Conservation (phyloP, 2,888 invertebrate species). For the Apamea crenata region DNA sequence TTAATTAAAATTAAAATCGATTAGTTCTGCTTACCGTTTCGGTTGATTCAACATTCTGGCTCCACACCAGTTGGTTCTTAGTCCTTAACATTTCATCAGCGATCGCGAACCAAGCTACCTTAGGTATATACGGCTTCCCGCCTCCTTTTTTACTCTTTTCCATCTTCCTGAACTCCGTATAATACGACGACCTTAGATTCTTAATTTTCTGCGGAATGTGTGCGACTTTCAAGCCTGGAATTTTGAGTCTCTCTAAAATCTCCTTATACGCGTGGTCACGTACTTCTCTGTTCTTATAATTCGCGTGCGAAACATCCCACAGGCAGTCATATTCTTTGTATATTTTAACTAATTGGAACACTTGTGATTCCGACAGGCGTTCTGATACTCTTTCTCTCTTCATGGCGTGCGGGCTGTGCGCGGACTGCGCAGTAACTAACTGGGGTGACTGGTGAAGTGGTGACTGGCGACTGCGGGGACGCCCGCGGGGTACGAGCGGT, state of each 20-base stretch:
- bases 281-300: conserved; percentile 29
- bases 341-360: conserved; percentile 18
- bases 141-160: conserved; percentile 27
- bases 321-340: conserved; percentile 39
- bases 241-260: conserved; percentile 23
- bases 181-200: conserved; percentile 43
- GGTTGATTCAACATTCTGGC: not conserved
- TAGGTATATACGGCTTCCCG: conserved; percentile 29
- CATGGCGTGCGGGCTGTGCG: conserved; percentile 14
- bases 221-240: conserved; percentile 14
- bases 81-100: conserved; percentile 26
- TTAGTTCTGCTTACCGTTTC: conserved; percentile 28
- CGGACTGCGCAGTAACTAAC: not conserved
- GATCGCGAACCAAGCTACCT: conserved; percentile 35
- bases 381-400: conserved; percentile 21
- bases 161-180: conserved; percentile 36
- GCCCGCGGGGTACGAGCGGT: not conserved
- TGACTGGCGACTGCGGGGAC: conserved; percentile 5
- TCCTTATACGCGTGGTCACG: conserved; percentile 30
- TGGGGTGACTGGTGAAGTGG: not conserved
- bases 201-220: conserved; percentile 50
- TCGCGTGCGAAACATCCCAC: conserved; percentile 19
- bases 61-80: not conserved
- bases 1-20: not conserved
- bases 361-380: conserved; percentile 36